A percentile compares a stretch with the other conserved stretches of the same genome.
Evolutionary conservation across 2,113 vertebrate genomes (phyloP).

Genomic region (Nicator chloris): DNA sequence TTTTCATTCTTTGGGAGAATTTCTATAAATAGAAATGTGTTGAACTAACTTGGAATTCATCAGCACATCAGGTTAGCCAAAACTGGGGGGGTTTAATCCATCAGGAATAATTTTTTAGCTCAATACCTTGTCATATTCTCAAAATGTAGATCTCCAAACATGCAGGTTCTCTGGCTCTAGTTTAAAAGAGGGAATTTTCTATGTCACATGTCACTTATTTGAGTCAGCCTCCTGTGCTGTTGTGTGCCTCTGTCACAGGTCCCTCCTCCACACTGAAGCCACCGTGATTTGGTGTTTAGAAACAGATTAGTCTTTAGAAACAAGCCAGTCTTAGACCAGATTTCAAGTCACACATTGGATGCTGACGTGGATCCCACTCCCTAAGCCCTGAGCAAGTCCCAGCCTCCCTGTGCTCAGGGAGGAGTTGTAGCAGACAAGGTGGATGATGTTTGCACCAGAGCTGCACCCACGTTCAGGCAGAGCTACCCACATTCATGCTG

Average conservation of each 20-base stretch:
- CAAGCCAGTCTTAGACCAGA: background rate
- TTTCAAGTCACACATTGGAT: background rate
- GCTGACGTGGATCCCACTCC: background rate
- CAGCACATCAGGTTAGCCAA: background rate
- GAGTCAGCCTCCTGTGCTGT: background rate
- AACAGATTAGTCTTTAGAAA: background rate
- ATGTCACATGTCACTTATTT: background rate
- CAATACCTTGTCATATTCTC: background rate
- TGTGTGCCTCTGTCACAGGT: background rate
- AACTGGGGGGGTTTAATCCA: background rate
- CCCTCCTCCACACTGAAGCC: background rate
- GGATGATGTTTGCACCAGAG: background rate
- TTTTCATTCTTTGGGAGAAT: background rate
- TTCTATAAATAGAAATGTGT: background rate
- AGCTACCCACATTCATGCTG: background rate
- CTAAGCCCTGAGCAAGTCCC: background rate
- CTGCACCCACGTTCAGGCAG: background rate
- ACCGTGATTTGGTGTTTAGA: background rate
- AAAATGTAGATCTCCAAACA: background rate
- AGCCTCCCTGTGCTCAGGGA: background rate
- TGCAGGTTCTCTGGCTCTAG: background rate
- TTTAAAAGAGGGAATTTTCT: background rate
- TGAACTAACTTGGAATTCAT: background rate
- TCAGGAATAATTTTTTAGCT: background rate
- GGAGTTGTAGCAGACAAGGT: background rate